These are phyloP conservation scores for Eonycteris spelaea DNA, from an alignment of 2,113 vertebrate genomes.

Conservation along the genomic window DNA sequence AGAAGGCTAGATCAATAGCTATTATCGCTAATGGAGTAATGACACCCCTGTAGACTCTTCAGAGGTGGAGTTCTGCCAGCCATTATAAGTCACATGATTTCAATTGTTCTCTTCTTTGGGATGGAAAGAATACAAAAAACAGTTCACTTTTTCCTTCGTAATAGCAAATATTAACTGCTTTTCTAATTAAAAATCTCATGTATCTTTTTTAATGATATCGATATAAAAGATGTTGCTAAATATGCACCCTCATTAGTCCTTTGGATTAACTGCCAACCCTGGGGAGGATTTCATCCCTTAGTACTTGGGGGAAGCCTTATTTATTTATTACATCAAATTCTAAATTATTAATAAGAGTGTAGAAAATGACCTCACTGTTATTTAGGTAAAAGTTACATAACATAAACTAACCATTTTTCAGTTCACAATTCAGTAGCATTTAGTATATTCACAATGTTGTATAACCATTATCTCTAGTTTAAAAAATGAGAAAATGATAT, in stretches of 20 bases:
- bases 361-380: neutral
- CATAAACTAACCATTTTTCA: neutral
- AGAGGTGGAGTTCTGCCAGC: constrained; percentile 67
- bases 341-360: neutral
- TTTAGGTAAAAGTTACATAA: neutral
- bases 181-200: neutral
- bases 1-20: constrained; percentile 74
- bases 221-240: neutral
- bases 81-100: neutral
- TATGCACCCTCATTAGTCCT: neutral
- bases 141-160: neutral
- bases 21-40: constrained; percentile 71
- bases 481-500: neutral
- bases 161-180: neutral
- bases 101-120: constrained; percentile 30
- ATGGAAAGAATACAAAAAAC: neutral
- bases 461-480: neutral
- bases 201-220: neutral
- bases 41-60: constrained; percentile 15
- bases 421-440: neutral
- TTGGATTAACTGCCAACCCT: neutral
- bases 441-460: neutral
- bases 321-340: neutral
- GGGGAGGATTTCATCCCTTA: neutral
- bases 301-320: neutral